Conservation (phyloP, 1,140 invertebrate genomes). For the Diabrotica virgifera region DNA sequence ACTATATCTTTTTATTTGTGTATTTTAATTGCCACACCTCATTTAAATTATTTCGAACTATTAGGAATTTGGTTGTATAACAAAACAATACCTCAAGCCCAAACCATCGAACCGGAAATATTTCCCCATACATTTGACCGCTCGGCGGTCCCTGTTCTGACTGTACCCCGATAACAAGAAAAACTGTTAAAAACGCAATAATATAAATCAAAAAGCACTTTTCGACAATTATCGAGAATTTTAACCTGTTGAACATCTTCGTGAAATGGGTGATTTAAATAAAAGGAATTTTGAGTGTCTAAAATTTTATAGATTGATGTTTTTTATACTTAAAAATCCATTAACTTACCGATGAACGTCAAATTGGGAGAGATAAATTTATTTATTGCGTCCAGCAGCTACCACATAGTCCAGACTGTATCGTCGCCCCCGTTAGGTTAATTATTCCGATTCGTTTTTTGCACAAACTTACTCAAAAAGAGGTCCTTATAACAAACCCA, state of each 20-base stretch:
- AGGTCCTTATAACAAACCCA: too few relatives aligned
- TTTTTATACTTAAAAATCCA: conserved; percentile 17
- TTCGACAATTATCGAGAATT: conserved; percentile 6
- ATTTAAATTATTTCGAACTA: too few relatives aligned
- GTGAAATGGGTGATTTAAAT: conserved; percentile 14
- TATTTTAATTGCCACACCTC: too few relatives aligned
- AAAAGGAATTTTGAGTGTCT: conserved; percentile 17
- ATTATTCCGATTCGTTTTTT: too few relatives aligned
- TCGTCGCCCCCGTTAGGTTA: too few relatives aligned
- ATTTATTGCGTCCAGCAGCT: conserved; percentile 6
- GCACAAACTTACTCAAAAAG: too few relatives aligned
- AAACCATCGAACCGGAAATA: not conserved
- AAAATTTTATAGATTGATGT: conserved; percentile 8
- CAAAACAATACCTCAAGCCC: too few relatives aligned
- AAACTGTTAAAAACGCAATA: conserved; percentile 1
- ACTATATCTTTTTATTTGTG: too few relatives aligned
- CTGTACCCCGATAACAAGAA: not conserved
- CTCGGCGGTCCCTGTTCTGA: not conserved
- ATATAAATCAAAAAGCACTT: conserved; percentile 10
- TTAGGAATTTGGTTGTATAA: too few relatives aligned
- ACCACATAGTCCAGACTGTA: too few relatives aligned
- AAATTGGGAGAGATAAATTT: conserved; percentile 6
- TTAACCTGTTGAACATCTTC: not conserved
- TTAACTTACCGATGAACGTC: conserved; percentile 1
- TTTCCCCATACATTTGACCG: not conserved